Percentiles rank a stretch among this genome's conserved stretches.
Conservation (phyloP, 2,113 vertebrate species). For the Melanotaenia duboulayi region DNA sequence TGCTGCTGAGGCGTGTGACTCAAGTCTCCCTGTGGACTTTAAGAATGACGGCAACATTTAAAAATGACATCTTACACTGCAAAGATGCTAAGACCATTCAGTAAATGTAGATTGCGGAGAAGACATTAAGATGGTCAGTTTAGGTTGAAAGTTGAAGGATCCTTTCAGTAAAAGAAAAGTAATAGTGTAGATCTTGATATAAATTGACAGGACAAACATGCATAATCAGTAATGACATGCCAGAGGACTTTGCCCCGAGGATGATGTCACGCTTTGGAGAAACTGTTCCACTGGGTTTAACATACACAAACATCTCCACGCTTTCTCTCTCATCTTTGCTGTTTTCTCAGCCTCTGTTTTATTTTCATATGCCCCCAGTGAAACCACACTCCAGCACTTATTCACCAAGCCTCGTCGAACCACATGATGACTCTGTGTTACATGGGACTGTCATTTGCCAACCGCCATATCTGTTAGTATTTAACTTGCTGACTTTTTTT, state of each 20-base stretch:
- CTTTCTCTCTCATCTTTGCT: neutral
- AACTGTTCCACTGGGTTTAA: constrained; percentile 3
- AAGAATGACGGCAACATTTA: neutral
- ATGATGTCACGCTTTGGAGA: neutral
- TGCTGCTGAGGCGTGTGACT: constrained; percentile 35
- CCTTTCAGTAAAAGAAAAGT: neutral
- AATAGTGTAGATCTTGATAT: neutral
- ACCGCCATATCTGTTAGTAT: constrained; percentile 58
- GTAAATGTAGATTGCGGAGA: neutral
- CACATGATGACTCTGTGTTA: constrained; percentile 45
- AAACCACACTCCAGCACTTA: constrained; percentile 39
- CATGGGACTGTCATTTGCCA: constrained; percentile 53
- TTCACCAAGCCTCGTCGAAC: constrained; percentile 27
- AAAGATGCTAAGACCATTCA: neutral
- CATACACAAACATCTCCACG: neutral
- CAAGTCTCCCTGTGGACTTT: constrained; percentile 18
- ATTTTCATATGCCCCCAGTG: neutral
- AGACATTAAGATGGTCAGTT: neutral
- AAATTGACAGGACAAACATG: neutral
- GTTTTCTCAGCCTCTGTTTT: neutral
- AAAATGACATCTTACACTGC: neutral
- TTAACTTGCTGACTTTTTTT: constrained; percentile 57
- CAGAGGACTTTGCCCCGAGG: neutral
- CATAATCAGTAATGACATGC: neutral
- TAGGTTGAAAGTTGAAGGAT: neutral